Conservation (phyloP, 2,888 invertebrate species). For the Drosophila borealis region DNA sequence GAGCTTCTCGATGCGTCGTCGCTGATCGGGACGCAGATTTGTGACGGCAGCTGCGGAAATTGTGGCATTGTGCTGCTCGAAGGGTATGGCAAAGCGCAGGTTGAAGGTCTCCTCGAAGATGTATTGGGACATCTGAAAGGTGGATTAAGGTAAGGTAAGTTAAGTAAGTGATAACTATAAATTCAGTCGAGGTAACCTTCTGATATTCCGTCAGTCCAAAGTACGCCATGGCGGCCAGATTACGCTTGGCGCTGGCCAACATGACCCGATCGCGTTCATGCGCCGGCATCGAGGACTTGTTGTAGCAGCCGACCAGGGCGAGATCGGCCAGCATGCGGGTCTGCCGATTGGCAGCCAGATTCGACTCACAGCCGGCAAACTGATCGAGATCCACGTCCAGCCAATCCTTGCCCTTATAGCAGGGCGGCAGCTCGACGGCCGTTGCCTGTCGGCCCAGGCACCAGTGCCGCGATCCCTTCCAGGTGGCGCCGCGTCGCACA, state of each 20-base stretch:
- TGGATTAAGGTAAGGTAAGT: neutral
- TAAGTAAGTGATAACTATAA: rapidly evolving
- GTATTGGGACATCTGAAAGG: conserved; percentile 92
- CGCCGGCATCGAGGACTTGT: conserved; percentile 90
- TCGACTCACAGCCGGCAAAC: conserved; percentile 96
- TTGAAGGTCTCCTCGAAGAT: conserved; percentile 98
- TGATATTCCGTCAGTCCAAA: conserved; percentile 99
- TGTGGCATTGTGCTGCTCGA: conserved; percentile 96
- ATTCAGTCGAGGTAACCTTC: conserved; percentile 86
- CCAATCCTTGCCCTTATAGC: conserved; percentile 92
- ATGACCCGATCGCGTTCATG: conserved; percentile 93
- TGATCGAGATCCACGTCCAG: conserved; percentile 95
- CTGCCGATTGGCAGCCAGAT: conserved; percentile 98
- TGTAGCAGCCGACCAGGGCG: conserved; percentile 97
- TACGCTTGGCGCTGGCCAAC: conserved; percentile 97
- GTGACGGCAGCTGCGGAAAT: conserved; percentile 93
- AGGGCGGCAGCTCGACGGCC: conserved; percentile 92
- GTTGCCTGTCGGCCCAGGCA: conserved; percentile 91
- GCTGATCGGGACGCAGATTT: conserved; percentile 90
- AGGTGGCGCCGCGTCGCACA: conserved; percentile 97
- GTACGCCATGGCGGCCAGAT: conserved; percentile 97
- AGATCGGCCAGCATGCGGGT: conserved; percentile 99
- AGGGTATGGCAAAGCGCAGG: conserved; percentile 94
- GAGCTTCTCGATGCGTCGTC: conserved; percentile 90
- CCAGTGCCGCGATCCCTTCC: conserved; percentile 93